Conservation (phyloP, 2,888 invertebrate genomes). For the Liopterus haemorrhoidalis region DNA sequence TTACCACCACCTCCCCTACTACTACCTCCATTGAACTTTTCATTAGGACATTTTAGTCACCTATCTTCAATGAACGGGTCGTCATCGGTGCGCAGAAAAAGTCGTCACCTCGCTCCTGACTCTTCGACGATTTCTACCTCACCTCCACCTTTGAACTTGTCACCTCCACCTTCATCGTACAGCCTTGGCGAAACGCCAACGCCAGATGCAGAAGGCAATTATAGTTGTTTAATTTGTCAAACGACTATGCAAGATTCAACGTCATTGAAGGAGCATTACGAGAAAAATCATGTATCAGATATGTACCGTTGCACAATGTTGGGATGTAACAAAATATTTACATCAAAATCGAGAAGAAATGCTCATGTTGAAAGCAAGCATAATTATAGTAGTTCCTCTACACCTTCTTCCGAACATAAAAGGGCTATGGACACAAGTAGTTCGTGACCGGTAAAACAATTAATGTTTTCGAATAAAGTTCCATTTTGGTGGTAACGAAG, state of each 20-base stretch:
- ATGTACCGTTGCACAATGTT: conserved; percentile 69
- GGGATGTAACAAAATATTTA: conserved; percentile 73
- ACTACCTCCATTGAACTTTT: conserved; percentile 56
- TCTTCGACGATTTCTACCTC: conserved; percentile 49
- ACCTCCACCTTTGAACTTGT: conserved; percentile 44
- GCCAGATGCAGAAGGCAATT: conserved; percentile 60
- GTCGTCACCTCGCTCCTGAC: conserved; percentile 27
- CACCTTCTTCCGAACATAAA: conserved; percentile 9
- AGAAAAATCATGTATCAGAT: conserved; percentile 60
- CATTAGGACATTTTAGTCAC: conserved; percentile 44
- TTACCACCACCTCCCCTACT: conserved; percentile 54
- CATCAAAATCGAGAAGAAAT: conserved; percentile 71
- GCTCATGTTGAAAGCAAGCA: conserved; percentile 62
- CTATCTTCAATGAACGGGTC: conserved; percentile 47
- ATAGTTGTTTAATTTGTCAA: conserved; percentile 66
- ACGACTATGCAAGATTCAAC: conserved; percentile 57
- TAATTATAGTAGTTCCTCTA: conserved; percentile 16
- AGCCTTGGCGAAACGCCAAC: conserved; percentile 58
- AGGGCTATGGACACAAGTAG: conserved; percentile 32
- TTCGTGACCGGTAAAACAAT: conserved; percentile 44
- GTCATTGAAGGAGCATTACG: conserved; percentile 67
- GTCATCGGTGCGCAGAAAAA: conserved; percentile 40
- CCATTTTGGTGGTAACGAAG: conserved; percentile 45
- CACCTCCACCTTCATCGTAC: conserved; percentile 38
- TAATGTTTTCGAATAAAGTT: conserved; percentile 41